Evolutionary conservation across 1,140 invertebrate genomes (phyloP).

Genomic region (Vanessa tameamea): DNA sequence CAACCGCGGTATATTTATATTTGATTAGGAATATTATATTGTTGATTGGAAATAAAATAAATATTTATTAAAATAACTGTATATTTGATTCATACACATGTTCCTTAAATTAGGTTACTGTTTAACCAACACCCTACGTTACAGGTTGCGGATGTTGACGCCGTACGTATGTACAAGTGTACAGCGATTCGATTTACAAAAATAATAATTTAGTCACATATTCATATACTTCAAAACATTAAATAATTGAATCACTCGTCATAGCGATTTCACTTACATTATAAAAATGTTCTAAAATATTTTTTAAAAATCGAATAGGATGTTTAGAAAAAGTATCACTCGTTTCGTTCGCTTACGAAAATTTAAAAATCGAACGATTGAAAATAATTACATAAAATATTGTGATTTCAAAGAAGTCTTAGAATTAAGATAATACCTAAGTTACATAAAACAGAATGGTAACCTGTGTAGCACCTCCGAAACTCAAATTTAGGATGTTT

Average conservation of each 20-base stretch:
- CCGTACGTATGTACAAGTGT: slow-evolving; percentile 37
- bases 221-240: slow-evolving; percentile 15
- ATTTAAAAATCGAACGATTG: background rate
- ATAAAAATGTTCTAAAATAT: slow-evolving; percentile 15
- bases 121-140: slow-evolving; percentile 70
- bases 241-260: slow-evolving; percentile 21
- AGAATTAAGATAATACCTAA: slow-evolving; percentile 27
- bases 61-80: slow-evolving; percentile 64
- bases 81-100: slow-evolving; percentile 71
- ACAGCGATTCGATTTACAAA: slow-evolving; percentile 36
- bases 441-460: slow-evolving; percentile 61
- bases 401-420: background rate
- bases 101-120: slow-evolving; percentile 75
- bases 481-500: slow-evolving; percentile 49
- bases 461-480: slow-evolving; percentile 71
- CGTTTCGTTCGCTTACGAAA: background rate
- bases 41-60: slow-evolving; percentile 29
- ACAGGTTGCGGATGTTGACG: slow-evolving; percentile 66
- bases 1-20: background rate
- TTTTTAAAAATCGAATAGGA: background rate
- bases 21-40: slow-evolving; percentile 1
- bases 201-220: slow-evolving; percentile 34
- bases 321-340: slow-evolving; percentile 2
- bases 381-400: slow-evolving; percentile 1
- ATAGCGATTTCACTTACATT: slow-evolving; percentile 26